phyloP scores from a whole-genome alignment of 2,888 invertebrate genomes.

The Theretra japonica region DNA sequence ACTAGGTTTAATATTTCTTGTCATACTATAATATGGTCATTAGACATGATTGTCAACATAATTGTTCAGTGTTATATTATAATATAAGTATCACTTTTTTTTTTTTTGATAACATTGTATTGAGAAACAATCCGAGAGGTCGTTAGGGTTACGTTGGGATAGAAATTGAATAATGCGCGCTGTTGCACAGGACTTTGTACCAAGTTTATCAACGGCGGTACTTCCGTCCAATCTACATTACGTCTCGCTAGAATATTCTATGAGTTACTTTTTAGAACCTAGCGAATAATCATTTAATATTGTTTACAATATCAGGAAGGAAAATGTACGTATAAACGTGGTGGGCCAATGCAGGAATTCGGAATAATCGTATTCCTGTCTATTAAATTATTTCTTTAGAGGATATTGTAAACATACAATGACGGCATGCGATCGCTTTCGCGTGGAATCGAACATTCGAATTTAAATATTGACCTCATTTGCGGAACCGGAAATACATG shows the following conservation, averaged over 20 bases:
- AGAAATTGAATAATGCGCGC: not conserved
- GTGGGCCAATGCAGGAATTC: not conserved
- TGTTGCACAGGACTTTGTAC: constrained; percentile 11
- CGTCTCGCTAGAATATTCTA: not conserved
- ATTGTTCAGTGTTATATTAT: too few relatives aligned
- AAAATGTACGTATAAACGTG: not conserved
- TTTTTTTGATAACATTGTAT: not conserved
- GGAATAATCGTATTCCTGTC: too few relatives aligned
- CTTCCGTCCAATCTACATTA: constrained; percentile 9
- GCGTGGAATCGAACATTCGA: not conserved
- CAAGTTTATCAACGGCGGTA: constrained; percentile 3
- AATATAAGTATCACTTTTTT: not conserved
- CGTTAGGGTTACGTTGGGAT: not conserved
- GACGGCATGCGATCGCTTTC: too few relatives aligned
- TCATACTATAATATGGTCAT: too few relatives aligned
- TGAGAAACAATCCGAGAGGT: constrained; percentile 7
- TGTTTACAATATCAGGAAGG: not conserved
- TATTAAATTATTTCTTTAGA: too few relatives aligned
- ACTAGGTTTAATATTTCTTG: too few relatives aligned
- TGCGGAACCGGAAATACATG: not conserved
- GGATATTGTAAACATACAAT: too few relatives aligned
- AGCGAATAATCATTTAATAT: not conserved
- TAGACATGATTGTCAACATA: not conserved
- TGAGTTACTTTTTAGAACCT: not conserved
- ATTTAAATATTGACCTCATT: not conserved